phyloP scores from a whole-genome alignment of 2,113 vertebrate species.

The Zootoca vivipara region DNA sequence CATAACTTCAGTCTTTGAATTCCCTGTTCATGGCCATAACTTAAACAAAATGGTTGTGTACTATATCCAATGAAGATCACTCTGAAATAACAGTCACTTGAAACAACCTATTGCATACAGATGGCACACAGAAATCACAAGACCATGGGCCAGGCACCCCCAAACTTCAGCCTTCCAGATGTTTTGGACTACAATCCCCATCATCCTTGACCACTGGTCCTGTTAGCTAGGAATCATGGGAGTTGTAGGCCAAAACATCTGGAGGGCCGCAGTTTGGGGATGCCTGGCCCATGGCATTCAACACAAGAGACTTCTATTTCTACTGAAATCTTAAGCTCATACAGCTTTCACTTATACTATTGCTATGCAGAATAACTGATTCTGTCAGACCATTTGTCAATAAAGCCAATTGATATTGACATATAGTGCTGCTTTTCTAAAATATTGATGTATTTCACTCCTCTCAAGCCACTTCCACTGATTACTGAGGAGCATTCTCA shows the following conservation, averaged over 20 bases:
- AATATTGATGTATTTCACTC: neutral
- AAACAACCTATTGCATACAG: neutral
- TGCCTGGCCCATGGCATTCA: no score
- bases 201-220: no score
- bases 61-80: neutral
- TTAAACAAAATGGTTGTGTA: neutral
- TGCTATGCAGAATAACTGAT: neutral
- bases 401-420: neutral
- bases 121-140: neutral
- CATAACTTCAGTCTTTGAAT: neutral
- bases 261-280: no score
- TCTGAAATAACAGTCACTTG: neutral
- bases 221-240: no score
- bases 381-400: no score
- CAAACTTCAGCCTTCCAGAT: no score
- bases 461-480: constrained; percentile 6
- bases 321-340: neutral
- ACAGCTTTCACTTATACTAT: neutral
- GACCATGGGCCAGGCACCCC: neutral
- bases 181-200: no score
- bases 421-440: neutral
- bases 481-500: constrained; percentile 19
- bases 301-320: neutral
- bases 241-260: no score
- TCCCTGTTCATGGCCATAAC: constrained; percentile 32